Evolutionary conservation across 2,797 vertebrate species (phyloP).

Genomic region (Serranus cabrilla): DNA sequence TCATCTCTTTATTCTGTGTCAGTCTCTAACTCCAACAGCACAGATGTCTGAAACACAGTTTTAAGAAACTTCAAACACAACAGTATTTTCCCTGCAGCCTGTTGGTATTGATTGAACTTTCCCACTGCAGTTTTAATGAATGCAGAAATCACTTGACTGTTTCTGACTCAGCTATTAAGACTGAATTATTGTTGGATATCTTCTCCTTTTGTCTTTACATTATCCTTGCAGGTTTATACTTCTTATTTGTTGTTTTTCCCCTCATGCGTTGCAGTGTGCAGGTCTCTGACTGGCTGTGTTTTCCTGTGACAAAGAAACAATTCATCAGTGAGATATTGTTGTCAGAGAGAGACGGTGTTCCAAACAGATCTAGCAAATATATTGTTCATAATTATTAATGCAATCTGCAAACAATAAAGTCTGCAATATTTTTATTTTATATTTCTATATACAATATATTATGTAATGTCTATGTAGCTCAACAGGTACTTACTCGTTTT

Average conservation of each 20-base stretch:
- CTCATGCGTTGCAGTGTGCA: slow-evolving; percentile 55
- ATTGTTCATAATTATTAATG: background rate
- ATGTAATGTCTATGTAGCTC: no score
- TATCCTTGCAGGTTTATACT: background rate
- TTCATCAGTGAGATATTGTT: background rate
- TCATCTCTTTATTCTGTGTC: background rate
- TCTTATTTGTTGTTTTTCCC: background rate
- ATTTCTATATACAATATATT: no score
- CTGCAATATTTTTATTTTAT: no score
- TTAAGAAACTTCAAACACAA: slow-evolving; percentile 6
- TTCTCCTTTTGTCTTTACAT: slow-evolving; percentile 7
- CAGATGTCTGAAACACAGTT: slow-evolving; percentile 4
- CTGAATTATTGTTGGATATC: slow-evolving; percentile 9
- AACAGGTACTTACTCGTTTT: slow-evolving; percentile 88
- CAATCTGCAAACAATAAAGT: background rate
- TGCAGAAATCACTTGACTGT: background rate
- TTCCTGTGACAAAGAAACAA: slow-evolving; percentile 61
- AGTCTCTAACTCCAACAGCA: slow-evolving; percentile 11
- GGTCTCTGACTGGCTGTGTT: slow-evolving; percentile 47
- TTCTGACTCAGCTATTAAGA: background rate
- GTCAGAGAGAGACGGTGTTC: background rate
- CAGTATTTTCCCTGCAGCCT: slow-evolving; percentile 4
- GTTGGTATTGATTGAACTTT: slow-evolving; percentile 17
- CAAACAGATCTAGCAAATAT: background rate
- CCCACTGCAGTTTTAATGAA: slow-evolving; percentile 7